phyloP scores from a whole-genome alignment of 2,113 vertebrate genomes.

The Chaetops frenatus region DNA sequence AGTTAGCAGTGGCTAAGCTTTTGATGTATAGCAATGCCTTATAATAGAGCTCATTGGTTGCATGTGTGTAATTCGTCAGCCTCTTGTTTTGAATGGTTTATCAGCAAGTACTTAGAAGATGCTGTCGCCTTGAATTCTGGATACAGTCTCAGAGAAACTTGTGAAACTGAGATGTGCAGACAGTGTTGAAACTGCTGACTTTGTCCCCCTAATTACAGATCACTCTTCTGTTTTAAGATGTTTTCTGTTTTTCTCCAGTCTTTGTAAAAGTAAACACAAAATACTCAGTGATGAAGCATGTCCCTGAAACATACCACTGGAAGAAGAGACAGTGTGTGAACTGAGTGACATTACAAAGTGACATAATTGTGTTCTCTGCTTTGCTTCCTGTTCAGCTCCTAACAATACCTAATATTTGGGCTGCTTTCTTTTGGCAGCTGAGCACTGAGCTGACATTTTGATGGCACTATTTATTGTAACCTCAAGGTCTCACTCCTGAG shows the following conservation, averaged over 20 bases:
- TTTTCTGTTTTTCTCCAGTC: not conserved
- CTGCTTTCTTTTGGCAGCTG: slow-evolving; percentile 1
- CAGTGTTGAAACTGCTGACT: not conserved
- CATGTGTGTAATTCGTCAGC: not conserved
- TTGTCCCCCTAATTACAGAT: not conserved
- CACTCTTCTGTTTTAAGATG: not conserved
- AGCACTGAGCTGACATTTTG: slow-evolving; percentile 46
- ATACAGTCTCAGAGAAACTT: not conserved
- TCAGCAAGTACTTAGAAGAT: not conserved
- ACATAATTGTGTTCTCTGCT: not conserved
- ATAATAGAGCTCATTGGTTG: not conserved
- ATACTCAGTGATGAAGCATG: not conserved
- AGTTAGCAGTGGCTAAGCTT: not conserved
- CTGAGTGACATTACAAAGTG: not conserved
- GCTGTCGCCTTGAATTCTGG: not conserved
- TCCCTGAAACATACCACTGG: not conserved
- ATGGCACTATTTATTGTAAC: slow-evolving; percentile 40
- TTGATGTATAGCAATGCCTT: not conserved
- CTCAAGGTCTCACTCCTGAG: slow-evolving; percentile 30
- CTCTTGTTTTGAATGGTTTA: not conserved
- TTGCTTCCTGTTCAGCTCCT: slow-evolving; percentile 9
- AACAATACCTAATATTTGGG: not conserved
- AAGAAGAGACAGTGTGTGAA: not conserved
- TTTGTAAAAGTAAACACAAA: not conserved
- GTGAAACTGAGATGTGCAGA: not conserved